These are phyloP conservation scores for Rallus limicola DNA, from an alignment of 2,113 vertebrate genomes.

Conservation along the genomic window DNA sequence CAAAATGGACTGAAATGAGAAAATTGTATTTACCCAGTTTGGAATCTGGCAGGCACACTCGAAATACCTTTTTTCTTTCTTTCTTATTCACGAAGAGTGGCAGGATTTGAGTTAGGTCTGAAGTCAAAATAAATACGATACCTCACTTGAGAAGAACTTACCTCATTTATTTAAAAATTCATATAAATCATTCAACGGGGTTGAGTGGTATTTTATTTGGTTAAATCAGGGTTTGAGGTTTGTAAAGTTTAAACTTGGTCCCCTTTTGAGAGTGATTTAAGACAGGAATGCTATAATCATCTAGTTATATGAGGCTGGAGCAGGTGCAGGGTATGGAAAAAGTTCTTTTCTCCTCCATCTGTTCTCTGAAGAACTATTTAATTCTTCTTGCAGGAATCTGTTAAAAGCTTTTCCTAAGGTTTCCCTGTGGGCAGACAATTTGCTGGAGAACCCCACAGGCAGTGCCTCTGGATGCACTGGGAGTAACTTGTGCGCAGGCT, in stretches of 20 bases:
- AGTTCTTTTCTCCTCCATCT: constrained; percentile 27
- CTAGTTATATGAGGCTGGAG: constrained; percentile 44
- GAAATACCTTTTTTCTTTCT: not conserved
- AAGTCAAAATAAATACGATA: constrained; percentile 33
- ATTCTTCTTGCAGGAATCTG: constrained; percentile 35
- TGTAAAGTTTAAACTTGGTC: constrained; percentile 48
- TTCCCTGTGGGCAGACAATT: constrained; percentile 15
- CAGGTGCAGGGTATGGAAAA: constrained; percentile 48
- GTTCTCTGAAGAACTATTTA: constrained; percentile 31
- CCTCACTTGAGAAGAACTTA: not conserved
- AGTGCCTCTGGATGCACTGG: not conserved
- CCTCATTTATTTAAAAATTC: constrained; percentile 20
- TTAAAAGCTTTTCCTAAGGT: constrained; percentile 14
- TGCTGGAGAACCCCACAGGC: not conserved
- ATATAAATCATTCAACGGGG: not conserved
- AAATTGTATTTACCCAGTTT: constrained; percentile 19
- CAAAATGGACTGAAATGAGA: not conserved
- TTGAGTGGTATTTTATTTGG: constrained; percentile 49
- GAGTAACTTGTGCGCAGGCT: not conserved
- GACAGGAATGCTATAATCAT: constrained; percentile 54
- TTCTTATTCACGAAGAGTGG: not conserved
- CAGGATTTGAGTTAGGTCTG: constrained; percentile 13
- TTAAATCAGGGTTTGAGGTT: constrained; percentile 61
- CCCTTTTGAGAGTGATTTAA: constrained; percentile 48
- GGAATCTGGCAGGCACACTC: not conserved